phyloP scores from a whole-genome alignment of 1,140 invertebrate species.

The Dreissena rostriformis region DNA sequence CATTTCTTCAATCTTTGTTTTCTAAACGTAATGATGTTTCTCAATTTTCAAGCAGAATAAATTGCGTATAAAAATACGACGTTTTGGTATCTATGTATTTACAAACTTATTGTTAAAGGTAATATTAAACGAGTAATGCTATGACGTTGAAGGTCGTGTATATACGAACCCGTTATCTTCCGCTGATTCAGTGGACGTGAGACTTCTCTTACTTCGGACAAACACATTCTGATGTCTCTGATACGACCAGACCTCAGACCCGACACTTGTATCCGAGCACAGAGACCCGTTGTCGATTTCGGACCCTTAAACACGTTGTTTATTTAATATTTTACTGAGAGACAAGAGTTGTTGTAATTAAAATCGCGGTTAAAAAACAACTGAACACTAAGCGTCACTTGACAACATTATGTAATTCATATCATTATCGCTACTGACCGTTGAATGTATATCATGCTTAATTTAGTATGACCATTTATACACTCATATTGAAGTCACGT shows the following conservation, averaged over 20 bases:
- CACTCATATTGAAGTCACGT: neutral
- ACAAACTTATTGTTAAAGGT: neutral
- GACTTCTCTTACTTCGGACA: conserved; percentile 9
- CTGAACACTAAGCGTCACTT: neutral
- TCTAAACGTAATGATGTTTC: neutral
- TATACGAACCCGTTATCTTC: conserved; percentile 20
- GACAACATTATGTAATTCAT: neutral
- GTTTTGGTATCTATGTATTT: neutral
- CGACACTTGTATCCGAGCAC: conserved; percentile 31
- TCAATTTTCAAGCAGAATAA: neutral
- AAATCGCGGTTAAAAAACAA: neutral
- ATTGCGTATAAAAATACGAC: neutral
- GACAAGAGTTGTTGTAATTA: neutral
- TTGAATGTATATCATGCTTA: neutral
- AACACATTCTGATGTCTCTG: neutral
- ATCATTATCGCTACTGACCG: neutral
- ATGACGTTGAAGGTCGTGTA: neutral
- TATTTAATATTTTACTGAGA: neutral
- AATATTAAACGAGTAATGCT: neutral
- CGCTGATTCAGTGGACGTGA: neutral
- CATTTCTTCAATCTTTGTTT: neutral
- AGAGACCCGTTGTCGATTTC: conserved; percentile 5
- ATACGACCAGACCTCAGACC: conserved; percentile 13
- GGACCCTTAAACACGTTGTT: neutral
- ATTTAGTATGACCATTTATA: neutral